Evolutionary conservation across 2,888 invertebrate genomes (phyloP).

Genomic region (Agriopis aurantiaria): DNA sequence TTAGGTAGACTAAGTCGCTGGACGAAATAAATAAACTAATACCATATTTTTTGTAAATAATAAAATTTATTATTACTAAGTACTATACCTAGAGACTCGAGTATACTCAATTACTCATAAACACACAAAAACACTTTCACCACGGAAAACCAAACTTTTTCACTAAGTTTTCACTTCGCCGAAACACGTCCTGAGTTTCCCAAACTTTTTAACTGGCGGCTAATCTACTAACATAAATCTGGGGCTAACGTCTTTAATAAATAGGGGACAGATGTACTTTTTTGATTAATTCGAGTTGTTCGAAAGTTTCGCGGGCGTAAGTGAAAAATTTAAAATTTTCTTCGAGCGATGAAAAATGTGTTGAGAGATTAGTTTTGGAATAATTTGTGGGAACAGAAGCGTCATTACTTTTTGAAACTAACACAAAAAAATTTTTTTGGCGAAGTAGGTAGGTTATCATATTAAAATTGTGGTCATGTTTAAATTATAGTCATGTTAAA

Average conservation of each 20-base stretch:
- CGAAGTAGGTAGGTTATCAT: too few species aligned
- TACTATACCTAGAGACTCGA: too few species aligned
- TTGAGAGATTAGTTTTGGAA: conserved; percentile 17
- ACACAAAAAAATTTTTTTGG: too few species aligned
- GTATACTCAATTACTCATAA: background rate
- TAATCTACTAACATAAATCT: conserved; percentile 64
- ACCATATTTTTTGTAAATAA: too few species aligned
- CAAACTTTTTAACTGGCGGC: conserved; percentile 61
- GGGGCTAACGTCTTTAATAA: conserved; percentile 58
- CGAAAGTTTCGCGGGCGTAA: conserved; percentile 42
- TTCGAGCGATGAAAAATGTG: conserved; percentile 38
- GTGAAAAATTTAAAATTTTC: conserved; percentile 46
- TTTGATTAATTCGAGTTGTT: conserved; percentile 53
- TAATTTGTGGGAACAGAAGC: background rate
- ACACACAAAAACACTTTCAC: conserved; percentile 51
- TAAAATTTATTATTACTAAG: too few species aligned
- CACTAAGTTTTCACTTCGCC: conserved; percentile 49
- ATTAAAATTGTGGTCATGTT: too few species aligned
- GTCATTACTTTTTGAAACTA: too few species aligned
- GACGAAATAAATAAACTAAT: too few species aligned
- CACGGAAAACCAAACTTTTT: conserved; percentile 43
- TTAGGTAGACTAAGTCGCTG: too few species aligned
- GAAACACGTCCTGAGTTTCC: conserved; percentile 42
- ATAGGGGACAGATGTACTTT: conserved; percentile 47
- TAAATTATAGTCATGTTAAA: too few species aligned